Conservation (phyloP, 2,797 vertebrate species). For the Pteronotus mesoamericanus region DNA sequence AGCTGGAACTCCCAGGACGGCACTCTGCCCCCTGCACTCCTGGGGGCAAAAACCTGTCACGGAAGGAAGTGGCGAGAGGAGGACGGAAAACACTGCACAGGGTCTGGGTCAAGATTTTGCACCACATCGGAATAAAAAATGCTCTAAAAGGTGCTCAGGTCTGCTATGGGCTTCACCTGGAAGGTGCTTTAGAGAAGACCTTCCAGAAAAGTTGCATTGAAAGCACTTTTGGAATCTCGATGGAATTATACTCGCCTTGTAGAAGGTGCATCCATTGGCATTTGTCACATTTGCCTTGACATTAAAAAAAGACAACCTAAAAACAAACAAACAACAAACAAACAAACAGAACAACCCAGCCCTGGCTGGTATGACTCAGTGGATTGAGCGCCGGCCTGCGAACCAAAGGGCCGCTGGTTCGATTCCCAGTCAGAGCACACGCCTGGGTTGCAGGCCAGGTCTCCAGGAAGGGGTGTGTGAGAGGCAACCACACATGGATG, state of each 20-base stretch:
- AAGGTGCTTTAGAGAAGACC: background rate
- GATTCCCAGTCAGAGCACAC: too few species aligned
- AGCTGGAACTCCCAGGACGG: background rate
- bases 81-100: background rate
- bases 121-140: background rate
- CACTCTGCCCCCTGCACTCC: background rate
- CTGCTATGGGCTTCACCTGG: background rate
- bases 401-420: too few species aligned
- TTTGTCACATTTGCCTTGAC: background rate
- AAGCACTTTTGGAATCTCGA: background rate
- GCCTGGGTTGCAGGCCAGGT: too few species aligned
- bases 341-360: too few species aligned
- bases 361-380: too few species aligned
- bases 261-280: background rate
- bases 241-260: background rate
- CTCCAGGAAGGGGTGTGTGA: too few species aligned
- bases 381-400: too few species aligned
- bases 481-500: too few species aligned
- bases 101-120: background rate
- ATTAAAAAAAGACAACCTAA: too few species aligned
- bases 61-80: background rate
- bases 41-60: background rate
- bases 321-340: too few species aligned
- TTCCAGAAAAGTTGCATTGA: background rate
- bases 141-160: background rate